Base-by-base conservation (phyloP, 2,113 vertebrate species). In the Nanorana parkeri region DNA sequence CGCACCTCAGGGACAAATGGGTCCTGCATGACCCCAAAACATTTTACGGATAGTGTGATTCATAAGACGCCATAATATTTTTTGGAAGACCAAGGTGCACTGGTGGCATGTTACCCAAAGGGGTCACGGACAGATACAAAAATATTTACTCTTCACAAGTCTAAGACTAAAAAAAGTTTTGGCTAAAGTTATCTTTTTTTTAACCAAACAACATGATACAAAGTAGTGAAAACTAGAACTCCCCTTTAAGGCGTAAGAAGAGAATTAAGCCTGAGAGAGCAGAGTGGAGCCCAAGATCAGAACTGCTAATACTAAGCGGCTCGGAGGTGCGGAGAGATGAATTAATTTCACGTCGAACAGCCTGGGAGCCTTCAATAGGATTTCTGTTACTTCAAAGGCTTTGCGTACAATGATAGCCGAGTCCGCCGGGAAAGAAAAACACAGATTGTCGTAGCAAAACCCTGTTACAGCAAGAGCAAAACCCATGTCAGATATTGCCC, bases 331-430 rank as follows among this genome's bases (percentile, higher is more conserved):
- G 16, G 13, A 41, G 52, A 24, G 52, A 68, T 60, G 19, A 58
- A 79, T 68, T 68, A 17, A 60, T 60, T 68, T 23, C 13, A 47
- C 20, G 13, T 55, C 13, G 52, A 79, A 29, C 64, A 21, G n/a
- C 19, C 54, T 15, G 51, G 4, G 66, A 68, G 66, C 17, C 51
- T 41, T 79, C 28, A 58, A 58, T 79, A 24, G 65, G 65, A 79
- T 69, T 68, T 15, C 52, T 69, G 29, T 21, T 68, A 79, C 66
- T 68, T 79, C 77, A 79, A 79, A 79, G 77, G 26, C 29, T 58
- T 23, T 58, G 28, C 28, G 52, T 51, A 67, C 77, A 78, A 68
- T 60, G 66, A 23, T 32, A 41, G 54, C 66, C 17, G 32, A 69
- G 55, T 56, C 64, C 28, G 23, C 60, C 5, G 61, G 51, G 24